Conservation (phyloP, 1,140 invertebrate genomes). For the Luehdorfia chinensis region DNA sequence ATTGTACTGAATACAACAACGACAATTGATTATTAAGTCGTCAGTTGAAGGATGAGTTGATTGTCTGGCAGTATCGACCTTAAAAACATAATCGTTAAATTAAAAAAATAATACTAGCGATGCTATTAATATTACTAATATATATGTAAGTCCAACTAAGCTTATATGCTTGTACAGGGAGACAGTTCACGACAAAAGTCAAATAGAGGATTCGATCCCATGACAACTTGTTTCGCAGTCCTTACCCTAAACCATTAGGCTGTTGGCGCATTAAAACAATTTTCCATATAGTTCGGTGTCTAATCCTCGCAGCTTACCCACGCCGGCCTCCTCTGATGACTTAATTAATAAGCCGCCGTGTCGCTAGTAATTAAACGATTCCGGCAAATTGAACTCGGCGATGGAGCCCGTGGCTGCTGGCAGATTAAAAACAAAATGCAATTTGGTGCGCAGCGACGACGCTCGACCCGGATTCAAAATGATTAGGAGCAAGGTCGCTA, state of each 20-base stretch:
- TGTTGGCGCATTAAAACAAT: neutral
- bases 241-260: no score
- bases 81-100: constrained; percentile 51
- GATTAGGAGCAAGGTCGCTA: constrained; percentile 20
- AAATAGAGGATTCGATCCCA: neutral
- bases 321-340: constrained; percentile 61
- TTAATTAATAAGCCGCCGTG: constrained; percentile 73
- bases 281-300: constrained; percentile 54
- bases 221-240: neutral
- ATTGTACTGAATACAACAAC: no score
- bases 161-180: no score
- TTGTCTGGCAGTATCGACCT: neutral
- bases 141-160: no score
- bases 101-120: no score
- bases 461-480: constrained; percentile 24
- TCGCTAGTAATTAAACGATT: constrained; percentile 69
- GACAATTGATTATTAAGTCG: neutral
- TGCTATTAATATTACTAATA: no score
- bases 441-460: constrained; percentile 36
- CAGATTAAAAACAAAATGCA: constrained; percentile 64
- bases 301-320: constrained; percentile 51
- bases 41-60: constrained; percentile 2
- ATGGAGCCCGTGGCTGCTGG: constrained; percentile 37
- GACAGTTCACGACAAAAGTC: no score
- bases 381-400: constrained; percentile 63